Evolutionary conservation across 2,888 invertebrate genomes (phyloP).

Genomic region (Acanthoscelides obtectus): DNA sequence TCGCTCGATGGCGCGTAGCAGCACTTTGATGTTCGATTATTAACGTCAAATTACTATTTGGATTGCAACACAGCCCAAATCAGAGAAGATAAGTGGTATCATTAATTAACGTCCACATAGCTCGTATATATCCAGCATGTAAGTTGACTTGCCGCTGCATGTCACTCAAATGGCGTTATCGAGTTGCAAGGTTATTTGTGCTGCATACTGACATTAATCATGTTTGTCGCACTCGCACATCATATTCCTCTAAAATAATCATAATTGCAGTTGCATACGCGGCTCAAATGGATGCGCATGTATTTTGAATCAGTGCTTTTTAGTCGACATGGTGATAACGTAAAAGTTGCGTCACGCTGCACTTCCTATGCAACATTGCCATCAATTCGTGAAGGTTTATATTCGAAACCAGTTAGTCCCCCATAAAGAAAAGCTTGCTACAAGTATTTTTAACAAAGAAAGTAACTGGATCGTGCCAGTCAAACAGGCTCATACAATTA

Average conservation of each 20-base stretch:
- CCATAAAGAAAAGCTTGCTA: too few species aligned
- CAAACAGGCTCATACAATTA: too few species aligned
- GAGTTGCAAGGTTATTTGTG: conserved; percentile 4
- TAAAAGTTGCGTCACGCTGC: too few species aligned
- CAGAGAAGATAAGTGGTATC: conserved; percentile 5
- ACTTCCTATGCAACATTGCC: too few species aligned
- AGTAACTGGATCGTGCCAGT: too few species aligned
- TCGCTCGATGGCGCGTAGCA: not conserved
- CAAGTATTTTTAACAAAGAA: too few species aligned
- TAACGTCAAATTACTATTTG: conserved; percentile 4
- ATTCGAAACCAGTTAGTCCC: too few species aligned
- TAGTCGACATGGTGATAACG: not conserved
- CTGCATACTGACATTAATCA: not conserved
- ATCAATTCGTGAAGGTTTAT: too few species aligned
- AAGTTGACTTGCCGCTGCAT: not conserved
- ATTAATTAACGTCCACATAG: conserved; percentile 7
- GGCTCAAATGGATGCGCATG: not conserved
- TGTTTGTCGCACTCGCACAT: not conserved
- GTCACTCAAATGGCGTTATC: conserved; percentile 5
- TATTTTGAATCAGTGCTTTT: not conserved
- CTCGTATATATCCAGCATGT: not conserved
- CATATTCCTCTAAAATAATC: not conserved
- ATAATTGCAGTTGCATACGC: not conserved
- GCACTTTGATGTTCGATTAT: conserved; percentile 3
- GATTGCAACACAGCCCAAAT: not conserved